phyloP scores from a whole-genome alignment of 2,888 invertebrate species.

The Acanthosepion lycidas region DNA sequence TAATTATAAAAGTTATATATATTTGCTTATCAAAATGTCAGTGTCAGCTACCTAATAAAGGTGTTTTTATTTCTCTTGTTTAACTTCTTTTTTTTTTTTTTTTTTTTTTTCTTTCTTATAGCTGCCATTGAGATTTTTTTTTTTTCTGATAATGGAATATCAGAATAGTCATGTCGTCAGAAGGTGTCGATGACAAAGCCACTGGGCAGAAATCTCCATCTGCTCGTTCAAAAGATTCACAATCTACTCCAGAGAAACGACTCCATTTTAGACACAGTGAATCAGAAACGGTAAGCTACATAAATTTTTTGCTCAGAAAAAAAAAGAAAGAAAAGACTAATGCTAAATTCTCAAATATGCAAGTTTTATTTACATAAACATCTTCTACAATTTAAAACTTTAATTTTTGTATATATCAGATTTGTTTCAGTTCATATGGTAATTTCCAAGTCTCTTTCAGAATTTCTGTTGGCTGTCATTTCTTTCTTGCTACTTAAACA shows the following conservation, averaged over 20 bases:
- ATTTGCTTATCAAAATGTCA: too few species aligned
- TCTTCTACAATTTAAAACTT: too few species aligned
- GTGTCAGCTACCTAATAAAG: too few species aligned
- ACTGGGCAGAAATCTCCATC: conserved; percentile 35
- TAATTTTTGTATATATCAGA: too few species aligned
- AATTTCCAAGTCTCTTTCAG: too few species aligned
- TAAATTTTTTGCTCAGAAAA: not conserved
- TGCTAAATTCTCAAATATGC: too few species aligned
- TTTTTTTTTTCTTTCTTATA: not conserved
- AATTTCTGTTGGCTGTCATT: too few species aligned
- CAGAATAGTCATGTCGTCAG: conserved; percentile 23
- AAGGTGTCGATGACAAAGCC: conserved; percentile 43
- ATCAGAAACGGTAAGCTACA: conserved; percentile 40
- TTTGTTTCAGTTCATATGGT: too few species aligned
- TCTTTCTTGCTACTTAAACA: too few species aligned
- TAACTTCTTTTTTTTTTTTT: not conserved
- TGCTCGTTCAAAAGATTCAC: conserved; percentile 25
- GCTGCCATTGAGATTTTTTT: not conserved
- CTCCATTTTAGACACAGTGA: conserved; percentile 44
- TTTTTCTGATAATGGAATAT: conserved; percentile 24
- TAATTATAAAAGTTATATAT: too few species aligned
- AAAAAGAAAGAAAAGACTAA: too few species aligned
- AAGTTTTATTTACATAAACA: too few species aligned
- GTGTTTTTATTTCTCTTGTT: not conserved
- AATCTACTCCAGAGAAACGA: conserved; percentile 38